Percentiles rank a stretch among this genome's conserved stretches.
Conservation (phyloP, 1,140 invertebrate species). For the Geopemphigus sp. region DNA sequence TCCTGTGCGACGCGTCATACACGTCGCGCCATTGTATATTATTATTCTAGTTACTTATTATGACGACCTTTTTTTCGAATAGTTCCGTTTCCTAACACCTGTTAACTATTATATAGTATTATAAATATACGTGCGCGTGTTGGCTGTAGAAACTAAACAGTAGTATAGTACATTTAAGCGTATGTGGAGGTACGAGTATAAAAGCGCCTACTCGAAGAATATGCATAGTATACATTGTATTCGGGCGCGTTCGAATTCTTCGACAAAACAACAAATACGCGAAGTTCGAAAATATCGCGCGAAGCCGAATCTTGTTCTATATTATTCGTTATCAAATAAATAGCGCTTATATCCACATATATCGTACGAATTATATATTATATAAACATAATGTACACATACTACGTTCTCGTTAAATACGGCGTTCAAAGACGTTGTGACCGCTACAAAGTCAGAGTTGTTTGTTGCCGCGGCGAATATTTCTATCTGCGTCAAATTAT, state of each 20-base stretch:
- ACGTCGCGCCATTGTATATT: background rate
- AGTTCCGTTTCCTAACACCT: background rate
- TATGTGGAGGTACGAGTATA: no score
- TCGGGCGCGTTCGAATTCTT: background rate
- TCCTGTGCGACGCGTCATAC: background rate
- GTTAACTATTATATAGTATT: background rate
- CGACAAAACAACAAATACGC: background rate
- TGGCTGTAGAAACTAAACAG: no score
- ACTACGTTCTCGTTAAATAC: background rate
- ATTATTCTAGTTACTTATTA: background rate
- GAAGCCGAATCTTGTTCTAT: slow-evolving; percentile 4
- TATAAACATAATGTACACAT: no score
- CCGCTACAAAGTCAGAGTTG: background rate
- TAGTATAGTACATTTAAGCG: no score
- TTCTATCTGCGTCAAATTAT: background rate
- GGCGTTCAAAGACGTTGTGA: background rate
- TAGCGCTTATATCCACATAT: no score
- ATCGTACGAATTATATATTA: no score
- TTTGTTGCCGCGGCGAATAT: background rate
- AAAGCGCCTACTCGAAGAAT: no score
- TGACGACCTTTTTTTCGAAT: background rate
- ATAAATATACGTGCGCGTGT: no score
- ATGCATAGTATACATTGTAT: no score
- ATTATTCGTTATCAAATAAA: no score
- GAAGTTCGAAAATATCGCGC: slow-evolving; percentile 6